phyloP scores from a whole-genome alignment of 2,113 vertebrate genomes.

The Chroicocephalus ridibundus region DNA sequence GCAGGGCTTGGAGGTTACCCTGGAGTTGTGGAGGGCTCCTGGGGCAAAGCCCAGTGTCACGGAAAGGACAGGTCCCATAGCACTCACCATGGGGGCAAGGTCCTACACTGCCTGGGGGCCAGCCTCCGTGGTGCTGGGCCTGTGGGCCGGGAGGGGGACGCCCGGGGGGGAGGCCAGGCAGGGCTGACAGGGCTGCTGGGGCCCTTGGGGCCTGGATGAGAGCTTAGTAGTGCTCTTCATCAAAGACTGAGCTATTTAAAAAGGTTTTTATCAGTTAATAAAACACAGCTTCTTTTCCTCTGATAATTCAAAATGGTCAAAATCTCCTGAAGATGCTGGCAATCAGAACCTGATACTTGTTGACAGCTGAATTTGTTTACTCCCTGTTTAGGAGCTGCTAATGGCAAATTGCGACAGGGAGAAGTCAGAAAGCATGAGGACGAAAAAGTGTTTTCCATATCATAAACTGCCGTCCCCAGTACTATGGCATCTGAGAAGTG shows the following conservation, averaged over 20 bases:
- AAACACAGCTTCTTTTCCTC: not conserved
- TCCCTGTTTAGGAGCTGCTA: not conserved
- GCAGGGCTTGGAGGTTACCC: not conserved
- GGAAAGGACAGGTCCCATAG: not conserved
- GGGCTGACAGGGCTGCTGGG: not conserved
- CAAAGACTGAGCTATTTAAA: not conserved
- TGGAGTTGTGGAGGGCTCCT: not conserved
- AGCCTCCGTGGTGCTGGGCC: not conserved
- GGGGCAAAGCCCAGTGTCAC: not conserved
- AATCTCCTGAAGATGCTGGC: not conserved
- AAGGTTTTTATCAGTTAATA: not conserved
- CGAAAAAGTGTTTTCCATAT: not conserved
- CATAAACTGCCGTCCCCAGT: not conserved
- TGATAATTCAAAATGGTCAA: not conserved
- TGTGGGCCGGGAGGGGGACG: not conserved
- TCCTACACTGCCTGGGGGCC: accelerated
- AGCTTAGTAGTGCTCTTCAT: not conserved
- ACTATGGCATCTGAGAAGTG: not conserved
- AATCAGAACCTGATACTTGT: not conserved
- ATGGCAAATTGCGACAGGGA: not conserved
- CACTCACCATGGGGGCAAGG: not conserved
- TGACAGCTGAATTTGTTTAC: not conserved
- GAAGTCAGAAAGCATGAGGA: not conserved
- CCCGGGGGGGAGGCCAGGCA: not conserved
- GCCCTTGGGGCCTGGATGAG: not conserved